These are phyloP conservation scores for Pteropus rufus DNA, from an alignment of 2,797 vertebrate species.

Conservation along the genomic window DNA sequence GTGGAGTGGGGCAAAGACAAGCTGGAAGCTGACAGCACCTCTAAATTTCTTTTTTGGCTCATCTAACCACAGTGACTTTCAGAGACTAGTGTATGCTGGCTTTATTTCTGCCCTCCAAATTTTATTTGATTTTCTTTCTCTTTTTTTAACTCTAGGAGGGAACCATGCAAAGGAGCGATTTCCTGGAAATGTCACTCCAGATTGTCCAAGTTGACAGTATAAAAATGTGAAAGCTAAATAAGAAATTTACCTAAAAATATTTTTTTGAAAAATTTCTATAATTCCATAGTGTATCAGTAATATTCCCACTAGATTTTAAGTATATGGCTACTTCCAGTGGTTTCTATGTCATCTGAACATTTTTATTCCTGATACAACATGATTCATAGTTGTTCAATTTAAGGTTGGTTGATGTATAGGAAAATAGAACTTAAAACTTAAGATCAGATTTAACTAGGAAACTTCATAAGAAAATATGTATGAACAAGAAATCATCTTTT, in stretches of 20 bases:
- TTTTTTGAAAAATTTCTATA: neutral
- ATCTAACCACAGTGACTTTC: neutral
- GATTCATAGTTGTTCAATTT: neutral
- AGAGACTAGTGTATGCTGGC: neutral
- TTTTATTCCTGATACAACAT: neutral
- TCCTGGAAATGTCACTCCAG: neutral
- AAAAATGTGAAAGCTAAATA: neutral
- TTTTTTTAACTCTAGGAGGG: neutral
- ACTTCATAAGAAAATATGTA: neutral
- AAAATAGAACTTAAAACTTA: neutral
- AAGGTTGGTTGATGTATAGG: neutral
- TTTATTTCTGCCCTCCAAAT: neutral
- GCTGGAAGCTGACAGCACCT: neutral
- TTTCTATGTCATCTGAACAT: neutral
- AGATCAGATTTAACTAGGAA: constrained; percentile 8
- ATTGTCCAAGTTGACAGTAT: neutral
- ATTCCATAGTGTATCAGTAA: neutral
- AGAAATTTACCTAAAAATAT: neutral
- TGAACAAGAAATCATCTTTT: neutral
- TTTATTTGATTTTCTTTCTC: neutral
- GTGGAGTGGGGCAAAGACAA: neutral
- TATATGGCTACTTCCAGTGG: neutral
- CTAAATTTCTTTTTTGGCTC: neutral
- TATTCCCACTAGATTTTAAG: neutral
- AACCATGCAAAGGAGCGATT: neutral